Evolutionary conservation across 2,888 invertebrate species (phyloP).

Genomic region (Nymphalis urticae): DNA sequence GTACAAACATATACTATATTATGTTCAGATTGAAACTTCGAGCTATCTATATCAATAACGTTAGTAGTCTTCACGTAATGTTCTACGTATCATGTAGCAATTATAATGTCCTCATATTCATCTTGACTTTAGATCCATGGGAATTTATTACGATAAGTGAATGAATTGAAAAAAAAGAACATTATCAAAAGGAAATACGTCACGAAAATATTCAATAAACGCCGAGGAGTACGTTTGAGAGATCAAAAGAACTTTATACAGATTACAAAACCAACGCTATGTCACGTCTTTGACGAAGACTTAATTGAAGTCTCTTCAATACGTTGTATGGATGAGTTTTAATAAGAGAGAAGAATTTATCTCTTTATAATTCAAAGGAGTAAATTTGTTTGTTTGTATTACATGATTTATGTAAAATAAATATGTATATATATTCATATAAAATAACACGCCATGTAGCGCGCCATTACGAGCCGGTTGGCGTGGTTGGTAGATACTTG

Average conservation of each 20-base stretch:
- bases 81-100: too few relatives aligned
- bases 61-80: too few relatives aligned
- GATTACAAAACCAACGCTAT: conserved; percentile 31
- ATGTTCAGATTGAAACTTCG: too few relatives aligned
- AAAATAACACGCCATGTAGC: too few relatives aligned
- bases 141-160: neutral
- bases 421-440: too few relatives aligned
- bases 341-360: neutral
- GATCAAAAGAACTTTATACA: conserved; percentile 27
- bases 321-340: neutral
- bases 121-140: too few relatives aligned
- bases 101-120: too few relatives aligned
- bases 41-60: too few relatives aligned
- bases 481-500: too few relatives aligned
- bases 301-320: conserved; percentile 8
- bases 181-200: neutral
- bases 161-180: neutral
- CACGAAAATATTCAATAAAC: neutral
- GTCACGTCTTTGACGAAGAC: conserved; percentile 23
- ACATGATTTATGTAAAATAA: neutral
- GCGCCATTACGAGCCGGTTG: too few relatives aligned
- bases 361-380: neutral
- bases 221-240: conserved; percentile 3
- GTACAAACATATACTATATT: too few relatives aligned
- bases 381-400: neutral